Evolutionary conservation across 2,888 invertebrate species (phyloP), one percentile per base, ranked within the genome.

Genomic region (Exocentrus adspersus): DNA sequence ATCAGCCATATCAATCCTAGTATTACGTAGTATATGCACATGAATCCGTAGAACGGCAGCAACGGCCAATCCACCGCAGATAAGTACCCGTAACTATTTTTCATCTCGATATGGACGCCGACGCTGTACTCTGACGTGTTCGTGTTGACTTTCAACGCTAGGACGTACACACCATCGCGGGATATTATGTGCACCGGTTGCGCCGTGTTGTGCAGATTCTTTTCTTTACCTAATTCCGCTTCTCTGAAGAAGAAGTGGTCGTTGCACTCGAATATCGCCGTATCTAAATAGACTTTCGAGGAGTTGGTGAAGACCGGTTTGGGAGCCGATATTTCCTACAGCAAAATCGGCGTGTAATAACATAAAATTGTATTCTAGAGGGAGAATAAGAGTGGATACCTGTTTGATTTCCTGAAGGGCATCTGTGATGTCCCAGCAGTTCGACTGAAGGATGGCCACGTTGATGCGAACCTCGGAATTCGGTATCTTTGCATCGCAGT

Each of bases 1-100:
- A 88, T 77, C 54, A 96, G 85, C 97, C 97, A 97, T 30, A 88
- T 86, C 0, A 93, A 79, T 21, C 94, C 94, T 75, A 92, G 87
- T n/a, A 91, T 80, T 0, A 94, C 90, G 83, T 97, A 97, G 54
- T 94, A 88, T 2, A 91, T 86, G 77, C 95, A 96, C 95, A 97
- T 95, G 37, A 90, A 86, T 24, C 92, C 93, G 83, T 95, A 97
- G 83, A 97, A 97, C 68, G 92, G 91, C 67, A 96, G 82, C 3
- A 96, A 84, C 0, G 96, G 96, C 90, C 92, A 95, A 80, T 96
- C 94, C 1, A 90, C 90, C 4, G 96, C 95, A 0, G 95, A 94
- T 43, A 97, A 86, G 79, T 92, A 96, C 0, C 95, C 95, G 76
- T 92, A 88, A 0, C 89, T 87, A 28, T 91, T 89, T 67, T 87